Conservation (phyloP, 2,113 vertebrate species). For the Orycteropus afer region DNA sequence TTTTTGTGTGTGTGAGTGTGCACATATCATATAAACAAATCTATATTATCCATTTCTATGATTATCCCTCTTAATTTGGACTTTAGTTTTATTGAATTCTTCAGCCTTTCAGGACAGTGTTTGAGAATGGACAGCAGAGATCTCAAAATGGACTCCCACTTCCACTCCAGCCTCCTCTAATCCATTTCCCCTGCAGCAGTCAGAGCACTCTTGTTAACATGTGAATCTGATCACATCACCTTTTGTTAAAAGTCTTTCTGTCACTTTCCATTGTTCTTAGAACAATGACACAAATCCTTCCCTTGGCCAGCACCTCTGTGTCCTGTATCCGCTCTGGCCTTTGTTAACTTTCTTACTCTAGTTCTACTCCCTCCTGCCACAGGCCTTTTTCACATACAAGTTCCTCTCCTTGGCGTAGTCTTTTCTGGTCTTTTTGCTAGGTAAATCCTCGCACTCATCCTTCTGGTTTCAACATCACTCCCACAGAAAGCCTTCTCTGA, state of each 20-base stretch:
- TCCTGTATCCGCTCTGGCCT: background rate
- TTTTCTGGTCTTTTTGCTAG: background rate
- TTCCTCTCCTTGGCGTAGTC: background rate
- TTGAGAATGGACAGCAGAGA: constrained; percentile 37
- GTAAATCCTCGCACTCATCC: background rate
- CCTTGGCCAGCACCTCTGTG: background rate
- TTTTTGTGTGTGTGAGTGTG: background rate
- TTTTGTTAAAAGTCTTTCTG: constrained; percentile 20
- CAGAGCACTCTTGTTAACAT: constrained; percentile 18
- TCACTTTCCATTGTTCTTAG: background rate
- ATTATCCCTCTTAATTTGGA: background rate
- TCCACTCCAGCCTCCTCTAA: background rate
- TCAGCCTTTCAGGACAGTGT: background rate
- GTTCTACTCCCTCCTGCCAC: background rate
- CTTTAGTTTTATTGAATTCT: background rate
- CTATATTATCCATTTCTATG: constrained; percentile 31
- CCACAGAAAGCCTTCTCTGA: background rate
- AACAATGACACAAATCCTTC: constrained; percentile 20
- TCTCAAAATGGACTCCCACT: background rate
- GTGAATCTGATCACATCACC: background rate
- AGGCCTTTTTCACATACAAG: background rate
- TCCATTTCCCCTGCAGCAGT: background rate
- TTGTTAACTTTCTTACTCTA: background rate
- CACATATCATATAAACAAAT: background rate
- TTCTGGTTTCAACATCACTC: background rate